Percentiles rank a stretch among this genome's conserved stretches.
These are phyloP conservation scores for Xestobium rufovillosum DNA, from an alignment of 2,888 invertebrate species.

Conservation along the genomic window DNA sequence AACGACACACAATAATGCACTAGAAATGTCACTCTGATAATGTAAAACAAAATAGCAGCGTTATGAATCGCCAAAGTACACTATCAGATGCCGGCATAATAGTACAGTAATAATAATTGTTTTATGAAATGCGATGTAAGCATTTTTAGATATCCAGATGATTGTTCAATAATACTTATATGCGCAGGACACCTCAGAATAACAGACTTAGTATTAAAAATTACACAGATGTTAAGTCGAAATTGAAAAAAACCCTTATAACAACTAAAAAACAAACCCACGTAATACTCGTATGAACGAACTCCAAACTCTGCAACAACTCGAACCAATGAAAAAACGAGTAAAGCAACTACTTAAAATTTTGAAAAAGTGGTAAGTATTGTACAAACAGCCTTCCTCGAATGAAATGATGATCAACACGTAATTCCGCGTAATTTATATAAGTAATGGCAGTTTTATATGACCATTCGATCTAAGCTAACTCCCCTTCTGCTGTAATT, in stretches of 20 bases:
- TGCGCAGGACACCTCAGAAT: slow-evolving; percentile 2
- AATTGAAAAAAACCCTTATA: slow-evolving; percentile 1
- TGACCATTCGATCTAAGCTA: too few relatives aligned
- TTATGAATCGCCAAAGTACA: slow-evolving; percentile 3
- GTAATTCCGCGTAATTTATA: too few relatives aligned
- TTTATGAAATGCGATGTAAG: background rate
- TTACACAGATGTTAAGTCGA: background rate
- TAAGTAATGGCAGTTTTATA: too few relatives aligned
- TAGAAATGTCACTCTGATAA: background rate
- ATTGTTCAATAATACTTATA: background rate
- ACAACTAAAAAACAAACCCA: too few relatives aligned
- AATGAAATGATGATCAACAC: too few relatives aligned
- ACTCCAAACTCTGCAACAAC: too few relatives aligned
- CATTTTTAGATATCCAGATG: slow-evolving; percentile 2
- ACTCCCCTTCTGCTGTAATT: too few relatives aligned
- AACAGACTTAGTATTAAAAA: background rate
- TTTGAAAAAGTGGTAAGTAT: too few relatives aligned
- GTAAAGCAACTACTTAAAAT: too few relatives aligned
- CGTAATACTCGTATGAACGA: too few relatives aligned
- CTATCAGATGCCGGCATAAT: slow-evolving; percentile 3
- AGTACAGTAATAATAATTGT: background rate
- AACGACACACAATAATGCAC: slow-evolving; percentile 1
- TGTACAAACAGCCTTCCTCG: too few relatives aligned
- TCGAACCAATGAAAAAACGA: too few relatives aligned
- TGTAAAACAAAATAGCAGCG: slow-evolving; percentile 1